A percentile compares a stretch with the other conserved stretches of the same genome.
Conservation (phyloP, 23 tunicate species). For the Ciona savignyi region DNA sequence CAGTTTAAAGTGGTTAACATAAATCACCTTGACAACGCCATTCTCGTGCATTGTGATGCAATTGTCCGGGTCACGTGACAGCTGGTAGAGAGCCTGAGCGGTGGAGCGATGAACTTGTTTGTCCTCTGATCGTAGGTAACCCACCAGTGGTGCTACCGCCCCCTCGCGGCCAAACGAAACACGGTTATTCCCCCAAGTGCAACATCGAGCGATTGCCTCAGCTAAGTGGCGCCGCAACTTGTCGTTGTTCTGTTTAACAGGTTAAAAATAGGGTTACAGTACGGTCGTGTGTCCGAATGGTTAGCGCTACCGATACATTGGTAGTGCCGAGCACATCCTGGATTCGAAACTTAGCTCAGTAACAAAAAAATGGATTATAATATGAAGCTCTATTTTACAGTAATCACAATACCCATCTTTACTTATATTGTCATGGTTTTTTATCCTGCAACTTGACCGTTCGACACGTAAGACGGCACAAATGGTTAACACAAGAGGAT, state of each 20-base stretch:
- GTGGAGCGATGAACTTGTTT: conserved; percentile 86
- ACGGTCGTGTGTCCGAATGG: too few relatives aligned
- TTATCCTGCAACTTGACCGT: too few relatives aligned
- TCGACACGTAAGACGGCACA: too few relatives aligned
- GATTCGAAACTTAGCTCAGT: neutral
- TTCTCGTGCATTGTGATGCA: conserved; percentile 98
- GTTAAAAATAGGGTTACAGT: too few relatives aligned
- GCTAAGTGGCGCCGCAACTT: conserved; percentile 91
- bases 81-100: conserved; percentile 95
- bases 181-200: conserved; percentile 98
- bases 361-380: too few relatives aligned
- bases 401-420: neutral
- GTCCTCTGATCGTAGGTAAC: conserved; percentile 71
- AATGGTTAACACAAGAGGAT: too few relatives aligned
- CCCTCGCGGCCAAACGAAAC: conserved; percentile 89
- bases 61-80: conserved; percentile 92
- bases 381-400: too few relatives aligned
- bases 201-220: conserved; percentile 96
- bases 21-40: conserved; percentile 90
- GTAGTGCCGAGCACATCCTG: neutral
- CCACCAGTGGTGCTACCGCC: conserved; percentile 93
- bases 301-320: too few relatives aligned
- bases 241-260: conserved; percentile 68
- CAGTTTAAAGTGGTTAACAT: neutral
- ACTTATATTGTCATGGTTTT: too few relatives aligned